phyloP scores from a whole-genome alignment of 2,888 invertebrate species.

The Hypena proboscidalis region DNA sequence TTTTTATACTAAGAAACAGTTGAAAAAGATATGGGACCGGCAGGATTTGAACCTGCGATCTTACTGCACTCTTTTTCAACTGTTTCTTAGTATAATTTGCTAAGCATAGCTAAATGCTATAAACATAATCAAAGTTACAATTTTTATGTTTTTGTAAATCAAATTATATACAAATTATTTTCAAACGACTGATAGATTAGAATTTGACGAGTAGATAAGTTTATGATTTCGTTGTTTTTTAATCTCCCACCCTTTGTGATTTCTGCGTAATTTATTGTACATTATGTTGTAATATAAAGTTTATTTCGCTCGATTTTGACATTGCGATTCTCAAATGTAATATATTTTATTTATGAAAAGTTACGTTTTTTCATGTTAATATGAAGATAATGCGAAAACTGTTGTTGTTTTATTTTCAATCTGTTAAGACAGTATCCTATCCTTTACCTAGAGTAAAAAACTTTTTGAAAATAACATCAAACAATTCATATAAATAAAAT shows the following conservation, averaged over 20 bases:
- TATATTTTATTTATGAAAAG: conserved; percentile 55
- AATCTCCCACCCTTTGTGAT: conserved; percentile 12
- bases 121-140: no score
- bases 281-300: conserved; percentile 25
- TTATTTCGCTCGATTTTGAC: conserved; percentile 36
- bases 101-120: no score
- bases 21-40: no score
- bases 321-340: conserved; percentile 36
- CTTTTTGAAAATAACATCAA: no score
- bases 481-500: no score
- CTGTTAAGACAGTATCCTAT: no score
- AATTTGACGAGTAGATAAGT: conserved; percentile 25
- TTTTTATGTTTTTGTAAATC: conserved; percentile 16
- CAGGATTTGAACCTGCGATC: no score
- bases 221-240: conserved; percentile 21
- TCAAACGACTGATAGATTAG: conserved; percentile 49
- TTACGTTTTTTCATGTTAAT: conserved; percentile 66
- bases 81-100: no score
- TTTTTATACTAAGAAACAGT: no score
- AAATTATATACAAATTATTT: conserved; percentile 35
- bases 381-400: conserved; percentile 54
- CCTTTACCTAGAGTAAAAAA: no score
- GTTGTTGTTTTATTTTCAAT: conserved; percentile 46
- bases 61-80: no score
- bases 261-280: conserved; percentile 15